Evolutionary conservation across 2,797 vertebrate species (phyloP), one percentile per base, ranked within the genome.

Genomic region (Lacerta viridis): DNA sequence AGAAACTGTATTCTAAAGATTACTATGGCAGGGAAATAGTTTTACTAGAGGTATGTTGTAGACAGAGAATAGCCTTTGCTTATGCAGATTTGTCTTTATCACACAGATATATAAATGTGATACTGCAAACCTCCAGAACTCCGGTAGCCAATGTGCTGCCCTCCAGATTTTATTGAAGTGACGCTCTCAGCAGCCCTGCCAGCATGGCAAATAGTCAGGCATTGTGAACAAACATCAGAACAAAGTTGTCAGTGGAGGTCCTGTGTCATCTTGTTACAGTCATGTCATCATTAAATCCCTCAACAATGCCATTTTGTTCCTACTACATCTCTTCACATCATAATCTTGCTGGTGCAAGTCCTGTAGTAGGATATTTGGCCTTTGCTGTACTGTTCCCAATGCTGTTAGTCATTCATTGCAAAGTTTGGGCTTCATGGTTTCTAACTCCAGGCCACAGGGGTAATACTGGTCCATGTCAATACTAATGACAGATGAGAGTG

Each of bases 1-100:
- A 4, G 50, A 85, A 81, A 92, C 74, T 55, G 1, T 61, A 50
- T 85, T 90, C 71, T 85, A 83, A 86, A 87, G n/a, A 84, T 93
- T 90, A 75, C 10, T 71, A 84, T 92, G 80, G 59, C 87, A 71
- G 84, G 85, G 71, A 20, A 69, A 66, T 11, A 0, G 0, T 80
- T 68, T 92, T 91, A 46, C 69, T 50, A 79, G 69, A 39, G 2
- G 43, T 10, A 71, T 92, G 33, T 27, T 55, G 89, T 84, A 92
- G 89, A 94, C 89, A 77, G 59, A 69, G 76, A 75, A 36, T 91
- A 88, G 33, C 18, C 74, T 91, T 90, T 94, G 80, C 33, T 79
- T 86, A 39, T 64, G 90, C 89, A 87, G 41, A 92, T 86, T 80
- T n/a, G 25, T 46, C 41, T 41, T 64, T 6, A 20, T 75, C 43